Percentiles rank a stretch among this genome's conserved stretches.
Conservation (phyloP, 2,797 vertebrate species). For the Falco rusticolus region DNA sequence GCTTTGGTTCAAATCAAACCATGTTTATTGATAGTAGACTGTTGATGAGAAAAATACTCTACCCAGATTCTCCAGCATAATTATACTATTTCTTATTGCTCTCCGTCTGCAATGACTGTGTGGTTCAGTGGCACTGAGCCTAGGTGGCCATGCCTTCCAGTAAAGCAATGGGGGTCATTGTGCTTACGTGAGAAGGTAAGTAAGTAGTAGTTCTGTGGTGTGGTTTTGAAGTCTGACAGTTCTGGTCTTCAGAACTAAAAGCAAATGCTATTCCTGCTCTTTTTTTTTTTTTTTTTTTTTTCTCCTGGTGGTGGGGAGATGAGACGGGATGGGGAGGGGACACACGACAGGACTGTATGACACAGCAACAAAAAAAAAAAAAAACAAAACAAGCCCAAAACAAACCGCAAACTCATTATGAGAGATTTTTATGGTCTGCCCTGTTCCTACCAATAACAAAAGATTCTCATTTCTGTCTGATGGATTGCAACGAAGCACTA, state of each 20-base stretch:
- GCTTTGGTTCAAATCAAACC: neutral
- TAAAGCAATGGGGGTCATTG: neutral
- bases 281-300: too few relatives aligned
- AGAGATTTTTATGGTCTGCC: neutral
- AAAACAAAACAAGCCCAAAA: fast-evolving
- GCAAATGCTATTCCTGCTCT: neutral
- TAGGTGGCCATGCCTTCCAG: neutral
- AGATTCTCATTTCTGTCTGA: neutral
- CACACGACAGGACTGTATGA: too few relatives aligned
- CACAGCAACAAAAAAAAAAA: neutral
- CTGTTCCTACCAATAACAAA: neutral
- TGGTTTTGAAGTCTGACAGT: neutral
- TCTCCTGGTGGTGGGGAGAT: too few relatives aligned
- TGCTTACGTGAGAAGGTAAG: neutral
- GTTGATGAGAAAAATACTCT: neutral
- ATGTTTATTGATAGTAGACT: neutral
- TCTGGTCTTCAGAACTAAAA: neutral
- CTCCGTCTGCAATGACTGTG: neutral
- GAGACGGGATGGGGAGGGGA: too few relatives aligned
- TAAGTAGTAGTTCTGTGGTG: neutral
- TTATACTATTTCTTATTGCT: neutral
- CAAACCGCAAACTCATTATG: neutral
- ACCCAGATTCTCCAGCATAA: neutral
- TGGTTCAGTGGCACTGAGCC: neutral
- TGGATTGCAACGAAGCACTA: neutral